Base-by-base conservation (phyloP, 2,888 invertebrate species). In the Neoascia interrupta region DNA sequence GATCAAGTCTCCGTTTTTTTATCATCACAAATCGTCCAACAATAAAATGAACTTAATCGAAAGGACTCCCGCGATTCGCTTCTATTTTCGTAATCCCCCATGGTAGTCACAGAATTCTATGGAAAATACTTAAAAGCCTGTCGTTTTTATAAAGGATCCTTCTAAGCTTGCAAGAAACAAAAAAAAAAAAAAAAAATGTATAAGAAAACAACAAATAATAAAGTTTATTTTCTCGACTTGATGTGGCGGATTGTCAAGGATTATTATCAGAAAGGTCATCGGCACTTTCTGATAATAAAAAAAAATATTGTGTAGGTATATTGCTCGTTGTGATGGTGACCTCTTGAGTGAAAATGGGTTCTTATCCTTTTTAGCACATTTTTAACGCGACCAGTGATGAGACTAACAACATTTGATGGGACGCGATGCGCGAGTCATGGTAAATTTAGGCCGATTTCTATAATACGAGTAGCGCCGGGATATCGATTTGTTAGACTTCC, bases 361-460 rank as follows among this genome's bases (percentile, higher is more conserved):
- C n/a, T 41, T 5, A 41, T 41, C 41, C 19, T 21, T 41, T 41
- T 21, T n/a, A 39, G 5, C 39, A 39, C 19, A 39, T 10, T n/a
- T 11, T 5, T 11, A 5, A 19, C 6, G 3, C 2, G 10, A 1
- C 16, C 18, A 15, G 5, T 11, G 41, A 21, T 11, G 41, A 19
- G 11, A 19, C 41, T 41, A 41, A 41, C 41, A 41, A 41, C 11
- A 21, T 41, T 11, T n/a, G 19, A 19, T 11, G 41, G 41, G 41
- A 41, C 19, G 1, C 26, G 21, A 19, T 21, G 41, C 6, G 11
- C 21, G n/a, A n/a, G n/a, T n/a, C n/a, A n/a, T n/a, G n/a, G n/a
- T 18, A 41, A 41, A 41, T 41, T 21, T 21, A 41, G 11, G 21
- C 21, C 41, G 41, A 41, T 41, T 21, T 41, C 41, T 21, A 41